Evolutionary conservation across 2,797 vertebrate species (phyloP).

Genomic region (Poeciliopsis presidionis): DNA sequence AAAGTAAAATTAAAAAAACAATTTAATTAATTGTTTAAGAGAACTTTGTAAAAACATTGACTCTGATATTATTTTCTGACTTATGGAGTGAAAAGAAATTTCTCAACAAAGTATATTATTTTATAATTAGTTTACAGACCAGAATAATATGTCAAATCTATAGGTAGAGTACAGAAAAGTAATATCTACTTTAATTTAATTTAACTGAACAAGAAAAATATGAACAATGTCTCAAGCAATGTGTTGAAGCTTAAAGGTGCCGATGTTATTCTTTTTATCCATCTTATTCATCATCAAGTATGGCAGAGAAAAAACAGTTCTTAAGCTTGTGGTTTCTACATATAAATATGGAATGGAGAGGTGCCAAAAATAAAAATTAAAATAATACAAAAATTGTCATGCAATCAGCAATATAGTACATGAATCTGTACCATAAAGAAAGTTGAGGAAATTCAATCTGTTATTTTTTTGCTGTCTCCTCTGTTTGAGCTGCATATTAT

Average conservation of each 20-base stretch:
- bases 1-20: no score
- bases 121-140: neutral
- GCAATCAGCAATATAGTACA: conserved; percentile 18
- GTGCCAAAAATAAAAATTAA: neutral
- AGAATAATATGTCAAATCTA: neutral
- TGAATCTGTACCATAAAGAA: neutral
- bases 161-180: neutral
- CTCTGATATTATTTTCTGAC: neutral
- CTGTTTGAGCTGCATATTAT: conserved; percentile 31
- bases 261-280: neutral
- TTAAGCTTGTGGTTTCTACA: neutral
- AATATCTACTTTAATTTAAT: neutral
- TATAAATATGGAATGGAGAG: neutral
- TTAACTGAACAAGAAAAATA: neutral
- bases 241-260: neutral
- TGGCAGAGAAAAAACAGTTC: neutral
- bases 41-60: neutral
- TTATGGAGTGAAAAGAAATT: neutral
- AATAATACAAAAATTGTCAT: conserved; percentile 21
- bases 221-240: neutral
- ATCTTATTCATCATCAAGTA: neutral
- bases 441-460: neutral
- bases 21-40: neutral
- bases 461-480: conserved; percentile 12
- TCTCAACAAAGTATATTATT: neutral